phyloP scores from a whole-genome alignment of 2,888 invertebrate species.

The Diogma glabrata region DNA sequence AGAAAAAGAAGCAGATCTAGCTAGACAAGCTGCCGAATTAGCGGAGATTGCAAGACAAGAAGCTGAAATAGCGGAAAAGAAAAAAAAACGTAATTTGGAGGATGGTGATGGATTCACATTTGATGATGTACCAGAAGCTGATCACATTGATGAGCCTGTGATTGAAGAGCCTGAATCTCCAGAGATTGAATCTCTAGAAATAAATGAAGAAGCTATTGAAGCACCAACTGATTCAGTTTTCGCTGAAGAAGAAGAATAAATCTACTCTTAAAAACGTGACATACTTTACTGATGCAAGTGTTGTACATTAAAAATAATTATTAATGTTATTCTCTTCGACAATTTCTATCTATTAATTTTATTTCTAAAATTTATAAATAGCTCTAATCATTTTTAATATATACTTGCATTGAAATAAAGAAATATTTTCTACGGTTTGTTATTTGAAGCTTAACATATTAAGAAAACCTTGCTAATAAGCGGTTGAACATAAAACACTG shows the following conservation, averaged over 20 bases:
- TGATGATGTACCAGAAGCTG: constrained; percentile 31
- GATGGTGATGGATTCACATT: constrained; percentile 14
- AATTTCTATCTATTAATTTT: too few relatives aligned
- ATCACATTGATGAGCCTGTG: constrained; percentile 25
- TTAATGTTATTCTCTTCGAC: too few relatives aligned
- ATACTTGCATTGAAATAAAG: too few relatives aligned
- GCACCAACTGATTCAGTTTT: not conserved
- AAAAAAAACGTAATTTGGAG: constrained; percentile 3
- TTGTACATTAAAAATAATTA: too few relatives aligned
- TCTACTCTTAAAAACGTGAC: too few relatives aligned
- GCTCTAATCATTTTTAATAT: too few relatives aligned
- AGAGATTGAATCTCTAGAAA: not conserved
- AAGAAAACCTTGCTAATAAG: too few relatives aligned
- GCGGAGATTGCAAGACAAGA: constrained; percentile 54
- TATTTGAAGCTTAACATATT: too few relatives aligned
- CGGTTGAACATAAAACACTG: too few relatives aligned
- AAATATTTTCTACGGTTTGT: too few relatives aligned
- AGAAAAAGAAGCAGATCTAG: constrained; percentile 51
- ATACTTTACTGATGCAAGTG: too few relatives aligned
- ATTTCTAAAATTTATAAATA: too few relatives aligned
- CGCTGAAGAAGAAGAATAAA: constrained; percentile 2
- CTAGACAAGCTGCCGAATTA: constrained; percentile 58
- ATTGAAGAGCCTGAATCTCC: constrained; percentile 6
- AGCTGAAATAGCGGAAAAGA: constrained; percentile 45
- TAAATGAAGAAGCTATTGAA: not conserved